Percentiles rank a stretch among this genome's conserved stretches.
These are phyloP conservation scores for Corythornis cristatus DNA, from an alignment of 2,113 vertebrate species.

Conservation along the genomic window DNA sequence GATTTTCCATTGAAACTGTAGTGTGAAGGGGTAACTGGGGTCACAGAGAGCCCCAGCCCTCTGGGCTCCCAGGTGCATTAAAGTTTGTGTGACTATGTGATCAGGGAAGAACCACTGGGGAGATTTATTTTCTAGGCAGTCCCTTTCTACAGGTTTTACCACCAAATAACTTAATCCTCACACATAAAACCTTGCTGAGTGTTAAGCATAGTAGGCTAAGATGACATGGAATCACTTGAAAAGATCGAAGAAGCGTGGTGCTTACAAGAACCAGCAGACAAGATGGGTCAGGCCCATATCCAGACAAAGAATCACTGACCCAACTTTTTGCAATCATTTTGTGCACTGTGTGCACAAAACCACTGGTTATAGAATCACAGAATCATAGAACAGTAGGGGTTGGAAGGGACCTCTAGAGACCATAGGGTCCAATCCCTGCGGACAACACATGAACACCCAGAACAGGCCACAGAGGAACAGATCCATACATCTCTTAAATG, in stretches of 20 bases:
- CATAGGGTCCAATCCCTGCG: no score
- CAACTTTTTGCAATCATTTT: not conserved
- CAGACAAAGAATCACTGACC: not conserved
- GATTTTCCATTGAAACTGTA: not conserved
- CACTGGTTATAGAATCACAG: no score
- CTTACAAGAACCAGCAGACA: not conserved
- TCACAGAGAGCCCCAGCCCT: fast-evolving
- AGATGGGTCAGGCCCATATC: not conserved
- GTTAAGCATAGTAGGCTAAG: not conserved
- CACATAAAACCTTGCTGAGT: not conserved
- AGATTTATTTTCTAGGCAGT: not conserved
- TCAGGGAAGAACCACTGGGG: not conserved
- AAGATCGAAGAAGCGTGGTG: fast-evolving
- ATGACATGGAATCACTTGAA: not conserved
- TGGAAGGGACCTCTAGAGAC: no score
- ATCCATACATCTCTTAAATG: no score
- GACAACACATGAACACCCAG: no score
- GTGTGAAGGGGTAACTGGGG: not conserved
- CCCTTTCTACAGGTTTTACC: not conserved
- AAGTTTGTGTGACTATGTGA: not conserved
- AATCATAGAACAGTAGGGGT: no score
- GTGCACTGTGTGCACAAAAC: not conserved
- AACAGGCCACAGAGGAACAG: no score
- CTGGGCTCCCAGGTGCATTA: not conserved
- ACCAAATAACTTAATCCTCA: not conserved